Percentiles rank a stretch among this genome's conserved stretches.
Conservation (phyloP, 2,888 invertebrate genomes). For the Phyllotreta cruciferae region DNA sequence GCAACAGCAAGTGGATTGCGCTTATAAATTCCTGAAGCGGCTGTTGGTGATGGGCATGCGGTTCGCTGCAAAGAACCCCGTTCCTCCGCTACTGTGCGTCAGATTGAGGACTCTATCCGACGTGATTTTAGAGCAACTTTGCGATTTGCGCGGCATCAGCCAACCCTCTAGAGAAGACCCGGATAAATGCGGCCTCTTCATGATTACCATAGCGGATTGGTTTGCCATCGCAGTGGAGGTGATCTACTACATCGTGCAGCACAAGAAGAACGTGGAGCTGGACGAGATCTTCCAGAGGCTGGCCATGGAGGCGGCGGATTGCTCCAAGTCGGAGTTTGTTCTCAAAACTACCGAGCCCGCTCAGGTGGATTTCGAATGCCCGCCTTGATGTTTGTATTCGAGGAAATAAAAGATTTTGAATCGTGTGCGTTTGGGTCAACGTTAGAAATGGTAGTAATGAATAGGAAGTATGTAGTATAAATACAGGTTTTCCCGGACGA, state of each 20-base stretch:
- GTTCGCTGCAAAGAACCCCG: constrained; percentile 52
- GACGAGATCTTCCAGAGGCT: constrained; percentile 45
- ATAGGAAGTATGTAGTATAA: constrained; percentile 28
- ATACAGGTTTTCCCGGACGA: constrained; percentile 22
- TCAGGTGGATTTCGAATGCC: no score
- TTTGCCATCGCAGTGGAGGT: constrained; percentile 55
- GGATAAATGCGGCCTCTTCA: constrained; percentile 48
- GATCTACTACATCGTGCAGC: constrained; percentile 55
- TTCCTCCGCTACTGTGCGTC: constrained; percentile 66
- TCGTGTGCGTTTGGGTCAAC: no score
- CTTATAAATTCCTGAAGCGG: constrained; percentile 38
- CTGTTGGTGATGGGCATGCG: constrained; percentile 46
- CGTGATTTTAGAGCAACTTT: constrained; percentile 64
- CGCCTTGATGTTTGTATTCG: no score
- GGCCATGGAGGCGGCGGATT: constrained; percentile 14
- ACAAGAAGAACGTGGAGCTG: constrained; percentile 52
- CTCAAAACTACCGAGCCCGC: no score
- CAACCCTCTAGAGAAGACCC: constrained; percentile 67
- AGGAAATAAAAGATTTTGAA: no score
- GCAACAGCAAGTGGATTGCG: constrained; percentile 33
- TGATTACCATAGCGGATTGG: constrained; percentile 56
- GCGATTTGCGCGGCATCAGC: constrained; percentile 83
- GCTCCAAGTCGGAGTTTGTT: not conserved
- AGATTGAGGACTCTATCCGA: constrained; percentile 66
- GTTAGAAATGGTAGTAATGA: no score